Percentiles rank a stretch among this genome's conserved stretches.
Evolutionary conservation across 2,888 invertebrate species (phyloP).

Genomic region (Trissolcus japonicus): DNA sequence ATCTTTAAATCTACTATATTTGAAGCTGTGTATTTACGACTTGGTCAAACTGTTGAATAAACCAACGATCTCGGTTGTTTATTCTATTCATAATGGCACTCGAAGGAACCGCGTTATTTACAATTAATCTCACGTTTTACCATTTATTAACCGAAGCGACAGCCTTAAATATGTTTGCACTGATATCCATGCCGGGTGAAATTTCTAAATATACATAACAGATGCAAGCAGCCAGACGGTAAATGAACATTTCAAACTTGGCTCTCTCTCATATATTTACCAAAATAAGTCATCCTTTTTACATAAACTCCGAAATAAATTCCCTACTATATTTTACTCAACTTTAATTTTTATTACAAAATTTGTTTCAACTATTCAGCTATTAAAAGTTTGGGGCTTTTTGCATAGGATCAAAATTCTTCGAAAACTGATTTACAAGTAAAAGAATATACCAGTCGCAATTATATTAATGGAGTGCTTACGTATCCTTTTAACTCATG

Average conservation of each 20-base stretch:
- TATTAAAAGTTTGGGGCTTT: too few species aligned
- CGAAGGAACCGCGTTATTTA: slow-evolving; percentile 11
- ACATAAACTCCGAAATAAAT: too few species aligned
- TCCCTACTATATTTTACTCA: too few species aligned
- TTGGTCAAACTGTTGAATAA: background rate
- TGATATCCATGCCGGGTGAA: background rate
- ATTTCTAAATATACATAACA: slow-evolving; percentile 8
- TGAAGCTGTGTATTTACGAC: background rate
- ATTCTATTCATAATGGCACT: slow-evolving; percentile 2
- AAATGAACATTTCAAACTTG: too few species aligned
- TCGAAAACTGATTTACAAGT: slow-evolving; percentile 32
- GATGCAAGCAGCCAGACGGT: slow-evolving; percentile 14
- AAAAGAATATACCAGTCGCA: slow-evolving; percentile 18
- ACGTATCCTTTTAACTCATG: slow-evolving; percentile 29
- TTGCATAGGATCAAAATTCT: background rate
- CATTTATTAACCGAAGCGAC: slow-evolving; percentile 11
- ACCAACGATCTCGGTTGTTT: background rate
- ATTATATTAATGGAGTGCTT: slow-evolving; percentile 39
- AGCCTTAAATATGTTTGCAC: slow-evolving; percentile 6
- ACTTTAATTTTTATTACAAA: too few species aligned
- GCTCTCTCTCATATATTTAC: too few species aligned
- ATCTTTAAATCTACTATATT: too few species aligned
- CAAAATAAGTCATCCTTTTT: too few species aligned
- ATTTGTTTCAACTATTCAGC: too few species aligned
- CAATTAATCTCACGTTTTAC: slow-evolving; percentile 10